Conservation (phyloP, 2,888 invertebrate genomes). For the Schizaphis graminum region DNA sequence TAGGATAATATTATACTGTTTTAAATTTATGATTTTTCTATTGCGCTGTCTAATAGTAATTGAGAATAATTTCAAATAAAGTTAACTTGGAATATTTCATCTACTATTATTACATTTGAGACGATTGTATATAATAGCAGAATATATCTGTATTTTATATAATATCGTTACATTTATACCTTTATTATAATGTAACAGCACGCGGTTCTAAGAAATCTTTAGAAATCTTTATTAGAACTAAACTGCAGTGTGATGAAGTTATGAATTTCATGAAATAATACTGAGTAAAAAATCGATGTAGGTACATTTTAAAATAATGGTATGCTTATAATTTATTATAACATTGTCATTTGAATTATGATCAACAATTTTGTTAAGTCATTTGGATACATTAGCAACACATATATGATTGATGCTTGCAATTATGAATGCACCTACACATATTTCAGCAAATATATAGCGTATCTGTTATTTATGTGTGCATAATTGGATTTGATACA, state of each 20-base stretch:
- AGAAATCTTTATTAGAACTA: not conserved
- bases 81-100: not conserved
- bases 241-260: not conserved
- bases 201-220: not conserved
- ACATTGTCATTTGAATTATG: not conserved
- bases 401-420: not conserved
- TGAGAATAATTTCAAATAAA: not conserved
- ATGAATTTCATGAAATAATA: not conserved
- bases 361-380: not conserved
- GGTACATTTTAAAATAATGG: not conserved
- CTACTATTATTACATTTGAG: not conserved
- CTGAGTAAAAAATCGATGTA: not conserved
- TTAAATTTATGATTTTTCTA: not conserved
- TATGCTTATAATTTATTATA: not conserved
- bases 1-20: not conserved
- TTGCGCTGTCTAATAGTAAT: not conserved
- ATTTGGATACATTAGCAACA: not conserved
- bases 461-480: not conserved
- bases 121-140: not conserved
- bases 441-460: not conserved
- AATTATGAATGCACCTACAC: slow-evolving; percentile 14
- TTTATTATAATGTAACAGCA: not conserved
- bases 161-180: not conserved
- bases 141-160: not conserved
- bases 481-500: slow-evolving; percentile 2